A percentile compares a stretch with the other conserved stretches of the same genome.
Evolutionary conservation across 2,888 invertebrate genomes (phyloP).

Genomic region (Leptura quadrifasciata): DNA sequence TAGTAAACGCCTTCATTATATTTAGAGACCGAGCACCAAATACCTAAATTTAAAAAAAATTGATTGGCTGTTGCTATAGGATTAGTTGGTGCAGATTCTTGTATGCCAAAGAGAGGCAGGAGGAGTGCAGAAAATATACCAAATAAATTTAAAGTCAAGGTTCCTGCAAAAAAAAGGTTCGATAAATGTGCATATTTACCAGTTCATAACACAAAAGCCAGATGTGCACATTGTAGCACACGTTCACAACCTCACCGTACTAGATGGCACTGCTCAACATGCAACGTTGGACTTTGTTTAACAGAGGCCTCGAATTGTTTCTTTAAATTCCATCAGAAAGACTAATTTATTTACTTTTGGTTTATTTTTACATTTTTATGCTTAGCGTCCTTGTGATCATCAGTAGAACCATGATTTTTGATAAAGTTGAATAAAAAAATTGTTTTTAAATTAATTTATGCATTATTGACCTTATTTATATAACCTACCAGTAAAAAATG

Average conservation of each 20-base stretch:
- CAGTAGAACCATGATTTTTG: slow-evolving; percentile 6
- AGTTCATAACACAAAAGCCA: slow-evolving; percentile 16
- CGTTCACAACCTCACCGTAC: slow-evolving; percentile 6
- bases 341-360: not conserved
- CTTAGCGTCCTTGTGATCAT: slow-evolving; percentile 13
- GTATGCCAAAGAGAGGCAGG: slow-evolving; percentile 12
- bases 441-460: not conserved
- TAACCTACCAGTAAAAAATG: not conserved
- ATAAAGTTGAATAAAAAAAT: slow-evolving; percentile 6
- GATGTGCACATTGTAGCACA: slow-evolving; percentile 20
- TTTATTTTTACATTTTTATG: not conserved
- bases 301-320: slow-evolving; percentile 14
- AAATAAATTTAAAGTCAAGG: slow-evolving; percentile 27
- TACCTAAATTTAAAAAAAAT: slow-evolving; percentile 16
- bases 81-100: slow-evolving; percentile 24
- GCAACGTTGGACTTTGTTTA: slow-evolving; percentile 20
- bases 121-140: slow-evolving; percentile 13
- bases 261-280: slow-evolving; percentile 12
- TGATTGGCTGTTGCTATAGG: slow-evolving; percentile 10
- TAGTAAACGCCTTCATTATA: slow-evolving; percentile 19
- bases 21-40: slow-evolving; percentile 23
- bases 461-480: slow-evolving; percentile 1
- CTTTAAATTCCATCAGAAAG: slow-evolving; percentile 19
- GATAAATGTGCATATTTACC: slow-evolving; percentile 34
- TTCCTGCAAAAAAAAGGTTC: slow-evolving; percentile 35